Evolutionary conservation across 2,797 vertebrate species (phyloP).

Genomic region (Manis javanica): DNA sequence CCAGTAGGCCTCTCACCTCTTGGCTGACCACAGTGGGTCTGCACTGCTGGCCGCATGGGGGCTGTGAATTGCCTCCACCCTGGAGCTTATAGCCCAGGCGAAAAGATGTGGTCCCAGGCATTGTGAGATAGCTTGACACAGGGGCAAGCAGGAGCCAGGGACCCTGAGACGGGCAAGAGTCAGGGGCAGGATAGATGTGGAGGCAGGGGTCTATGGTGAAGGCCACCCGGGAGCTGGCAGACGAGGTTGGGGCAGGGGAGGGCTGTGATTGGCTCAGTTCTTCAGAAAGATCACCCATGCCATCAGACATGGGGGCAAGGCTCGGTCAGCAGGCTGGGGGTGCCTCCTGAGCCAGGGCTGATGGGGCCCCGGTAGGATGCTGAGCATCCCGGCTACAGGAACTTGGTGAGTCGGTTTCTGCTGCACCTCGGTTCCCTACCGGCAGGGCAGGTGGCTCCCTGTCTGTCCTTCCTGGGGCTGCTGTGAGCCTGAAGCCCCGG

Average conservation of each 20-base stretch:
- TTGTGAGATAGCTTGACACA: no score
- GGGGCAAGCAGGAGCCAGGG: not conserved
- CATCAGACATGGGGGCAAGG: not conserved
- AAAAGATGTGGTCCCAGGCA: not conserved
- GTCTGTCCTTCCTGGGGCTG: not conserved
- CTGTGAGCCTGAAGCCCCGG: accelerated
- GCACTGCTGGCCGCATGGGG: accelerated
- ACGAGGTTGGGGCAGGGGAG: no score
- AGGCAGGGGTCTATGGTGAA: not conserved
- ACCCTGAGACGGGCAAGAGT: not conserved
- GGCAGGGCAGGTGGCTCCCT: not conserved
- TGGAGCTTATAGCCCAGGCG: not conserved
- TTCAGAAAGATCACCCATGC: no score
- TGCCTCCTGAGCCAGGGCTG: not conserved
- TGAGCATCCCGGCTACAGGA: no score
- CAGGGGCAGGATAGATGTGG: no score
- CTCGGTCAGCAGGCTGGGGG: not conserved
- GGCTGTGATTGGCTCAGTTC: accelerated
- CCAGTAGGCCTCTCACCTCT: not conserved
- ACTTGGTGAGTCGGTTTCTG: no score
- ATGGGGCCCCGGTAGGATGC: not conserved
- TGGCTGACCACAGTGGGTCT: accelerated
- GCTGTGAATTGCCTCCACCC: not conserved
- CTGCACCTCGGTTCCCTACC: not conserved
- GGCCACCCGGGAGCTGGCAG: not conserved